phyloP scores from a whole-genome alignment of 2,113 vertebrate species.

The Corythaeola cristata region DNA sequence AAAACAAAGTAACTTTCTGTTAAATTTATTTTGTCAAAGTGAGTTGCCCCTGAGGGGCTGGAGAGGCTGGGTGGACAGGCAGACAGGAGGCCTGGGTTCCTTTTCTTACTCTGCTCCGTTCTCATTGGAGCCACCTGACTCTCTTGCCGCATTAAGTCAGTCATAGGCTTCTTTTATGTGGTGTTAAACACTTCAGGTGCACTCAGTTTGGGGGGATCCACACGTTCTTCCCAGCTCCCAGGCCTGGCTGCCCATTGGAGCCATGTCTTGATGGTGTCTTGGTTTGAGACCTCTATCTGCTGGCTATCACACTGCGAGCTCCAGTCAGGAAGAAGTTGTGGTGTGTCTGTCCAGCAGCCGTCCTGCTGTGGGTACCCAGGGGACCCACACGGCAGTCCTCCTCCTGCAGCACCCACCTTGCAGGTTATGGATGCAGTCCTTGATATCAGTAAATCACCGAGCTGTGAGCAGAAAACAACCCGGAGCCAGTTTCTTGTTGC shows the following conservation, averaged over 20 bases:
- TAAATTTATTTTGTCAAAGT: background rate
- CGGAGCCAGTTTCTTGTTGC: background rate
- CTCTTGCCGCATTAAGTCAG: background rate
- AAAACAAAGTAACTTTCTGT: background rate
- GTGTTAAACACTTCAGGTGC: background rate
- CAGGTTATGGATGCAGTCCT: background rate
- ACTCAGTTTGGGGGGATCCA: background rate
- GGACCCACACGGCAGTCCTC: background rate
- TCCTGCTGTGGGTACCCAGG: background rate
- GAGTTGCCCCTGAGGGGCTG: rapidly evolving
- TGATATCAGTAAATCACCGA: rapidly evolving
- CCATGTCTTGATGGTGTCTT: rapidly evolving
- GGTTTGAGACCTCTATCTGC: background rate
- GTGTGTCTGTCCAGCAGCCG: rapidly evolving
- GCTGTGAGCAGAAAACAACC: background rate
- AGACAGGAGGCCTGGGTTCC: background rate
- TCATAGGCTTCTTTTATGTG: background rate
- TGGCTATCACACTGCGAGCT: rapidly evolving
- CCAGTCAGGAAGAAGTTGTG: rapidly evolving
- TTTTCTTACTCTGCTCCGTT: background rate
- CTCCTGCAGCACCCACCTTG: background rate
- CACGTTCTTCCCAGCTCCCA: rapidly evolving
- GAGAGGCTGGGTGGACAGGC: background rate
- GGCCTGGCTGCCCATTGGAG: background rate
- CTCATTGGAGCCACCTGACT: background rate